These are phyloP conservation scores for Chaunax sp. DNA, from an alignment of 2,797 vertebrate genomes.

Conservation along the genomic window DNA sequence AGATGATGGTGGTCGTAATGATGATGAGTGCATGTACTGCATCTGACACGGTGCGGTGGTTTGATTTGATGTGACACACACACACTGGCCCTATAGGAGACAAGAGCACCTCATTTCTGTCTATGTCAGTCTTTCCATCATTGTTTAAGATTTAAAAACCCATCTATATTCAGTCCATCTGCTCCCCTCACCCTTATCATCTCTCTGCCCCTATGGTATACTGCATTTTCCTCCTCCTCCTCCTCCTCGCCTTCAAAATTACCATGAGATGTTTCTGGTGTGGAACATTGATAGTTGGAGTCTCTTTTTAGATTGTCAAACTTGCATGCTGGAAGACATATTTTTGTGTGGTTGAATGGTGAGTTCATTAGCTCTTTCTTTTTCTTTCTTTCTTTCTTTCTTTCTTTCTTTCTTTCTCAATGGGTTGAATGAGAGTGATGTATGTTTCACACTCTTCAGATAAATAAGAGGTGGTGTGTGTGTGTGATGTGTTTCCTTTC, in stretches of 20 bases:
- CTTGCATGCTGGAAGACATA: conserved; percentile 20
- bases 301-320: conserved; percentile 29
- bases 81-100: neutral
- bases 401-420: neutral
- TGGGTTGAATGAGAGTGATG: conserved; percentile 41
- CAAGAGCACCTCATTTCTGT: neutral
- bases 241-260: conserved; percentile 12
- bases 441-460: conserved; percentile 60
- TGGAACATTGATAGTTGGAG: neutral
- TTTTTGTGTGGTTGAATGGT: conserved; percentile 27
- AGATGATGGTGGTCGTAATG: conserved; percentile 31
- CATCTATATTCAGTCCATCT: neutral
- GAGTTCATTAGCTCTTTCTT: neutral
- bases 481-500: conserved; percentile 53
- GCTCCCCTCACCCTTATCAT: neutral
- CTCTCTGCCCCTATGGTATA: neutral
- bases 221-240: neutral
- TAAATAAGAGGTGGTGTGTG: conserved; percentile 43
- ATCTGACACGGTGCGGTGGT: conserved; percentile 3
- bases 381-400: neutral
- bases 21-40: conserved; percentile 38
- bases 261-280: neutral
- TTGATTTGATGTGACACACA: conserved; percentile 21
- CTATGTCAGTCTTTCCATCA: neutral
- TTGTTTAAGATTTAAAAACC: neutral